Evolutionary conservation across 2,888 invertebrate genomes (phyloP).

Genomic region (Drosophila kuntzei): DNA sequence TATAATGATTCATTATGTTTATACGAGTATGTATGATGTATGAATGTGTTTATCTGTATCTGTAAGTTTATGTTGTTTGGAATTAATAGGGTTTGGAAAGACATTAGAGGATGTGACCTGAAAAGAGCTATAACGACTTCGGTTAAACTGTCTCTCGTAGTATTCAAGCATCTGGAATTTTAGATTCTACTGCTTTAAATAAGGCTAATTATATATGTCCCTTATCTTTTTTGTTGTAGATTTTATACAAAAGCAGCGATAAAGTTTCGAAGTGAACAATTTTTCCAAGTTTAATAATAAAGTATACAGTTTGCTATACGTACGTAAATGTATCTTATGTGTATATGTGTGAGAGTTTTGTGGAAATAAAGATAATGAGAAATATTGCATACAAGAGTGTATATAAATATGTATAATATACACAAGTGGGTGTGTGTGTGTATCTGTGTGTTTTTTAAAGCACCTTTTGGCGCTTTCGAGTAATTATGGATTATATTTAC

Average conservation of each 20-base stretch:
- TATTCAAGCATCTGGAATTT: not conserved
- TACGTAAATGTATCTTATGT: slow-evolving; percentile 39
- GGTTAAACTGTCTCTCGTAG: not conserved
- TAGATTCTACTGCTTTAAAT: not conserved
- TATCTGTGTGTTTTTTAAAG: slow-evolving; percentile 25
- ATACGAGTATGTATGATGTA: slow-evolving; percentile 6
- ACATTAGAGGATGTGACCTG: not conserved
- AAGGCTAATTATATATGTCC: slow-evolving; percentile 1
- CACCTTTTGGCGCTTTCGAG: slow-evolving; percentile 22
- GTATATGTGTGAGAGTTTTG: slow-evolving; percentile 38
- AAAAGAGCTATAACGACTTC: slow-evolving; percentile 2
- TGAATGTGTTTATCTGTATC: slow-evolving; percentile 2
- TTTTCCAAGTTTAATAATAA: slow-evolving; percentile 53
- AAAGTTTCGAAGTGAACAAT: slow-evolving; percentile 22
- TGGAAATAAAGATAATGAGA: slow-evolving; percentile 63
- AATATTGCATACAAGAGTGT: slow-evolving; percentile 62
- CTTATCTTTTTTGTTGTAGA: not conserved
- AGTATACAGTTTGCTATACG: slow-evolving; percentile 59
- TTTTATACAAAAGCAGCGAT: slow-evolving; percentile 16
- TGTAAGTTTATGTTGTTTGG: not conserved
- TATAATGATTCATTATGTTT: slow-evolving; percentile 23
- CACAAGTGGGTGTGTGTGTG: slow-evolving; percentile 13
- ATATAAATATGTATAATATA: slow-evolving; percentile 9
- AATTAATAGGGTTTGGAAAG: slow-evolving; percentile 1
- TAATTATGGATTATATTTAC: slow-evolving; percentile 30